Evolutionary conservation across 2,888 invertebrate genomes (phyloP).

Genomic region (Crioceris asparagi): DNA sequence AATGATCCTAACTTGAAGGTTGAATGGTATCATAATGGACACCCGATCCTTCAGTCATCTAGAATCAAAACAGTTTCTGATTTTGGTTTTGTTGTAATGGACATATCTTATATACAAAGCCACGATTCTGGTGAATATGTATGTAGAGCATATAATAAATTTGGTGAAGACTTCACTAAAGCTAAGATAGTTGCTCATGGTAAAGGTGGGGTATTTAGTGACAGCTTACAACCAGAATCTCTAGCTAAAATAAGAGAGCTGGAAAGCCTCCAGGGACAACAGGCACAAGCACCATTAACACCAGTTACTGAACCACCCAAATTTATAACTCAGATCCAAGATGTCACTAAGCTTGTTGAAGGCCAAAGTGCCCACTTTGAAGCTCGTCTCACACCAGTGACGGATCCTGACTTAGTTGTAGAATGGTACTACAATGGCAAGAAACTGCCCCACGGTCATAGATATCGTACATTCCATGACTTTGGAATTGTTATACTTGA

Average conservation of each 20-base stretch:
- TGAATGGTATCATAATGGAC: conserved; percentile 95
- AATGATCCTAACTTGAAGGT: conserved; percentile 90
- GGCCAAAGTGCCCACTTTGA: conserved; percentile 93
- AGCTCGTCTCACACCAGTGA: conserved; percentile 84
- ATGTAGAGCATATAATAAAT: conserved; percentile 84
- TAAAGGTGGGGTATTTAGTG: conserved; percentile 75
- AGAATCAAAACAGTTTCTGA: conserved; percentile 90
- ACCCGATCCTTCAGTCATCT: conserved; percentile 77
- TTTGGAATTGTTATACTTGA: conserved; percentile 95
- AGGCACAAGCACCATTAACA: conserved; percentile 51
- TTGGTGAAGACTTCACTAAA: conserved; percentile 78
- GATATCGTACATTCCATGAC: conserved; percentile 95
- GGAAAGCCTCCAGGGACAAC: conserved; percentile 61
- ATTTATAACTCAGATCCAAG: conserved; percentile 78
- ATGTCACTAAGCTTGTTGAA: conserved; percentile 79
- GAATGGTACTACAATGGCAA: conserved; percentile 94
- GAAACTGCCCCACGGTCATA: conserved; percentile 86
- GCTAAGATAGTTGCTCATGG: conserved; percentile 78
- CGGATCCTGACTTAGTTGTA: conserved; percentile 87
- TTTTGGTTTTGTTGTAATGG: conserved; percentile 90
- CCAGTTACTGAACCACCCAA: conserved; percentile 75
- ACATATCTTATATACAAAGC: conserved; percentile 86
- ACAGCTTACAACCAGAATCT: conserved; percentile 85
- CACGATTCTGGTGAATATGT: conserved; percentile 91
- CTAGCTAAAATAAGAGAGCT: conserved; percentile 78